A percentile compares a stretch with the other conserved stretches of the same genome.
phyloP scores from a whole-genome alignment of 2,797 vertebrate species.

The Pyrocephalus nanus region DNA sequence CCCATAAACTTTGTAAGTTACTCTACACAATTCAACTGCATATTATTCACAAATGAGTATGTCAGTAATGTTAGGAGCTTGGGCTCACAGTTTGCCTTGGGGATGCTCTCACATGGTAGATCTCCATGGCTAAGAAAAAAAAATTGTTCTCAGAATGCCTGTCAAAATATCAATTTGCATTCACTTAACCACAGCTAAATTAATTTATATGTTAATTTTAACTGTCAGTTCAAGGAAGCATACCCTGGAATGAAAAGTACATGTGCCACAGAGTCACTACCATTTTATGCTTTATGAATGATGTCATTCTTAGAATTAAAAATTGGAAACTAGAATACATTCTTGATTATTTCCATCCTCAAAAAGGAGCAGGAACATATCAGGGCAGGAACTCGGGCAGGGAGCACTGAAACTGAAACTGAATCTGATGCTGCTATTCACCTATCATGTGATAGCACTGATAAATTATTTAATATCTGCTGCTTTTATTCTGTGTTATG shows the following conservation, averaged over 20 bases:
- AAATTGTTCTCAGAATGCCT: background rate
- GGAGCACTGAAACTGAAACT: background rate
- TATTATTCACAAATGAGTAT: background rate
- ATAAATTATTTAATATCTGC: constrained; percentile 59
- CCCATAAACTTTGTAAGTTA: background rate
- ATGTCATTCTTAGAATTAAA: background rate
- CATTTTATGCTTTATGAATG: background rate
- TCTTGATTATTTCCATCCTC: background rate
- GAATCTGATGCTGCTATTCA: background rate
- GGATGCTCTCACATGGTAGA: background rate
- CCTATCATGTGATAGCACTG: background rate
- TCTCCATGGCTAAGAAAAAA: background rate
- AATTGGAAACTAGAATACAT: background rate
- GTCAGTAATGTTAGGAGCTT: background rate
- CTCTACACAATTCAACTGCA: background rate
- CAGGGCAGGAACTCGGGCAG: background rate
- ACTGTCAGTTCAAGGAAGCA: background rate
- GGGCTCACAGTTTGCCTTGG: background rate
- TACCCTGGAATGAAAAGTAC: background rate
- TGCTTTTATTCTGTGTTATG: constrained; percentile 23
- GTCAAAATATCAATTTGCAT: constrained; percentile 27
- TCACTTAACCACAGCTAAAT: background rate
- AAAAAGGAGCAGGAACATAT: background rate
- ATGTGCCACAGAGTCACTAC: background rate
- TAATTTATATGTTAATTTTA: constrained; percentile 25